A percentile compares a stretch with the other conserved stretches of the same genome.
phyloP scores from a whole-genome alignment of 2,888 invertebrate genomes.

The Clivina fossor region DNA sequence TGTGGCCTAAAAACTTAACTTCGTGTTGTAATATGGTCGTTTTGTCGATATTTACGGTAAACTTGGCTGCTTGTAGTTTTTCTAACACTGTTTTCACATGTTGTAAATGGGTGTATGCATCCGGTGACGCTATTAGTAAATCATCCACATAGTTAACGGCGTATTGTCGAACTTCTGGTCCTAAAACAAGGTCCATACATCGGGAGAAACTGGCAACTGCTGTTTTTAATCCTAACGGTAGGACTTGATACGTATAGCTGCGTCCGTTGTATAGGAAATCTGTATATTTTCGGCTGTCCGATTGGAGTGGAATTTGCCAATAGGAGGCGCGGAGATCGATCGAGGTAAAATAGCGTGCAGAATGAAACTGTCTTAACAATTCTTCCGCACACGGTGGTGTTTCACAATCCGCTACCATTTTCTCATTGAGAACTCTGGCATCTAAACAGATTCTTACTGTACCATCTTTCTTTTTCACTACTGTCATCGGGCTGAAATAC shows the following conservation, averaged over 20 bases:
- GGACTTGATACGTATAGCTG: constrained; percentile 43
- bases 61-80: constrained; percentile 36
- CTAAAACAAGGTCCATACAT: constrained; percentile 40
- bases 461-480: constrained; percentile 44
- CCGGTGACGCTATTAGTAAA: constrained; percentile 41
- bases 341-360: constrained; percentile 26
- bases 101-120: constrained; percentile 38
- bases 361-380: constrained; percentile 32
- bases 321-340: constrained; percentile 24
- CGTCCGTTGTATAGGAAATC: constrained; percentile 39
- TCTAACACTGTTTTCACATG: constrained; percentile 39
- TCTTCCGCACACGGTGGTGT: constrained; percentile 33
- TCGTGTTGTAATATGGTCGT: constrained; percentile 34
- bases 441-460: constrained; percentile 45
- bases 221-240: constrained; percentile 44
- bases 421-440: constrained; percentile 43
- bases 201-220: constrained; percentile 41
- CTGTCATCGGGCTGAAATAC: constrained; percentile 39
- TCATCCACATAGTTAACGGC: constrained; percentile 45
- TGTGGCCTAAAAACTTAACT: constrained; percentile 24
- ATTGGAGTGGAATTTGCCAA: constrained; percentile 42
- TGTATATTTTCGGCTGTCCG: constrained; percentile 36
- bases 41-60: constrained; percentile 42
- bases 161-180: constrained; percentile 41
- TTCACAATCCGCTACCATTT: constrained; percentile 44